A percentile compares a stretch with the other conserved stretches of the same genome.
These are phyloP conservation scores for Drosophila ezoana DNA, from an alignment of 2,888 invertebrate genomes.

Conservation along the genomic window DNA sequence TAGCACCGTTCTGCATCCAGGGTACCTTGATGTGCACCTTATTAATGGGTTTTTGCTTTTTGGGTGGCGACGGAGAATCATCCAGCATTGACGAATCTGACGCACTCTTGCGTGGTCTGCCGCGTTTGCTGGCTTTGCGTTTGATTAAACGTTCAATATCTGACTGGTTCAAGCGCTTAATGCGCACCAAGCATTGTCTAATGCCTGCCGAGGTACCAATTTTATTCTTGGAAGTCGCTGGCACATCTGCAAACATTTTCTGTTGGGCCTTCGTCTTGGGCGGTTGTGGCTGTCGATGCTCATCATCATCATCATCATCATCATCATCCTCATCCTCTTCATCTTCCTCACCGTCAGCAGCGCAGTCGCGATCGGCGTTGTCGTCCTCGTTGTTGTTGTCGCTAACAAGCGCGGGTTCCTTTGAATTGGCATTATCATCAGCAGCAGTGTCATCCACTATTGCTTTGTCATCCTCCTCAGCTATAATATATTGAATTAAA, in stretches of 20 bases:
- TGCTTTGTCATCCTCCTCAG: not conserved
- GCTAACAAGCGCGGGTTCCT: not conserved
- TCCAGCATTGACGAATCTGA: not conserved
- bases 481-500: not conserved
- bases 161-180: conserved; percentile 37
- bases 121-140: conserved; percentile 6
- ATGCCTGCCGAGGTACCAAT: not conserved
- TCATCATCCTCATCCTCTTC: conserved; percentile 5
- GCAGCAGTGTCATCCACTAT: not conserved
- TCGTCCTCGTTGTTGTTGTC: not conserved
- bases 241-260: conserved; percentile 60
- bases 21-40: conserved; percentile 49
- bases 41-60: conserved; percentile 16
- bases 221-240: not conserved
- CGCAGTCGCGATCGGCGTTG: not conserved
- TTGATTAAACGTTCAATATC: conserved; percentile 10
- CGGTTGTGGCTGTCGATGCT: conserved; percentile 9
- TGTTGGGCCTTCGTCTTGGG: conserved; percentile 70
- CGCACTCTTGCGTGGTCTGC: conserved; percentile 10
- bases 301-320: conserved; percentile 15
- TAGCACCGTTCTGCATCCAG: conserved; percentile 25
- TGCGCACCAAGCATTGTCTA: conserved; percentile 31
- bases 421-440: not conserved
- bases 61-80: conserved; percentile 6
- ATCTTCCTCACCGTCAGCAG: not conserved